Evolutionary conservation across 1,140 invertebrate genomes (phyloP).

Genomic region (Zeugodacus cucurbitae): DNA sequence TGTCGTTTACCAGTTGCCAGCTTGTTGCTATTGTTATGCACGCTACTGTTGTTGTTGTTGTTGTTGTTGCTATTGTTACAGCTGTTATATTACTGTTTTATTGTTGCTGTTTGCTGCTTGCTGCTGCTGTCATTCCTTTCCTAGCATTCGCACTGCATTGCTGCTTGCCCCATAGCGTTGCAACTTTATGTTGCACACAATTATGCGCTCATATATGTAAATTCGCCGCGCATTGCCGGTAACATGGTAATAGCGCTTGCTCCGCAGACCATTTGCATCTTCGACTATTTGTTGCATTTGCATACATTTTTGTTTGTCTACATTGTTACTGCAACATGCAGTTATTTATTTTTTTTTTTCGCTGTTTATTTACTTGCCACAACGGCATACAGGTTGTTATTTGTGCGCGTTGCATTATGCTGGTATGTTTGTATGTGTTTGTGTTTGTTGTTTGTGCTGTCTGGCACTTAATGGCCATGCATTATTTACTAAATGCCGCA

Average conservation of each 20-base stretch:
- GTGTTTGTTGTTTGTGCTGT: background rate
- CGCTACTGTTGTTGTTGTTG: conserved; percentile 25
- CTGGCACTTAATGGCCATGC: background rate
- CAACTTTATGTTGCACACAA: conserved; percentile 31
- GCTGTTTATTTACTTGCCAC: background rate
- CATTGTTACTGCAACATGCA: background rate
- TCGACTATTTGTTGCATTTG: background rate
- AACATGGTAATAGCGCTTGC: background rate
- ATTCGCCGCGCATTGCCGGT: conserved; percentile 8
- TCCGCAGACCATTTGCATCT: background rate
- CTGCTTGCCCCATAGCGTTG: background rate
- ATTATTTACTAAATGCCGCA: background rate
- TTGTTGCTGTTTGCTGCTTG: background rate
- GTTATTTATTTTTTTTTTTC: background rate
- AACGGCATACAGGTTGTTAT: background rate
- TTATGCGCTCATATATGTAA: conserved; percentile 33
- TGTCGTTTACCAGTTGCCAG: conserved; percentile 32
- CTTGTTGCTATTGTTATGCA: conserved; percentile 12
- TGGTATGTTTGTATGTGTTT: background rate
- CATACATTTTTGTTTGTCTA: conserved; percentile 32
- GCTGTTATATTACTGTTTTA: conserved; percentile 31
- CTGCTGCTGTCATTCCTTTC: background rate
- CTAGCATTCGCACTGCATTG: background rate
- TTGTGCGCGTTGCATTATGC: background rate
- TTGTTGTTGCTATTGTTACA: conserved; percentile 22